phyloP scores from a whole-genome alignment of 2,113 vertebrate species.

The Rhinichthys klamathensis region DNA sequence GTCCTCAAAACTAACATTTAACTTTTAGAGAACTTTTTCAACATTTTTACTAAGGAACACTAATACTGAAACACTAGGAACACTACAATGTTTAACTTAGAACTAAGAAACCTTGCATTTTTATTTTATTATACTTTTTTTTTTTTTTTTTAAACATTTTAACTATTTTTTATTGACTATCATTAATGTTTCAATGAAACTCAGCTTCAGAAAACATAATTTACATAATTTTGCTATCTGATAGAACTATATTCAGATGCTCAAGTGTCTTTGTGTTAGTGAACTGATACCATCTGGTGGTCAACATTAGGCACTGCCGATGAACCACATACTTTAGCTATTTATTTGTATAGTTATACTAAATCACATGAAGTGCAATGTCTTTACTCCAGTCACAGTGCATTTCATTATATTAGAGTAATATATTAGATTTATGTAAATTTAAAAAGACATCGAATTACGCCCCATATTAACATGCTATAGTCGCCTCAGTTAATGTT shows the following conservation, averaged over 20 bases:
- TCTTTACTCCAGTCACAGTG: background rate
- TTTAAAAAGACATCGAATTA: background rate
- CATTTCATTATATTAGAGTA: background rate
- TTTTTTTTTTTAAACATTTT: too few species aligned
- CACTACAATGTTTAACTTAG: too few species aligned
- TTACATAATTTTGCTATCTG: background rate
- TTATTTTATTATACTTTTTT: too few species aligned
- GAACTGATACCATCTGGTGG: conserved; percentile 51
- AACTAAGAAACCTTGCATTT: too few species aligned
- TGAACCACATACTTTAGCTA: too few species aligned
- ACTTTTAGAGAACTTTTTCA: background rate
- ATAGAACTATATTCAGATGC: background rate
- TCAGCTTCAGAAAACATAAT: background rate
- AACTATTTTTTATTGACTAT: background rate
- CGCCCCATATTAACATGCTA: too few species aligned
- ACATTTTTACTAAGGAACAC: background rate
- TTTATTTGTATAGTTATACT: background rate
- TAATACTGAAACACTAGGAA: too few species aligned
- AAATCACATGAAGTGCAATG: background rate
- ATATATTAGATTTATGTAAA: background rate
- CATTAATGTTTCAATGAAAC: background rate
- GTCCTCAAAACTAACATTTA: background rate
- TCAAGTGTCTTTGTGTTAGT: background rate
- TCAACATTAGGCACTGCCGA: background rate
- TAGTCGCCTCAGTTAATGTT: too few species aligned